Evolutionary conservation across 2,797 vertebrate species (phyloP), one percentile per base, ranked within the genome.

Genomic region (Gila robusta): DNA sequence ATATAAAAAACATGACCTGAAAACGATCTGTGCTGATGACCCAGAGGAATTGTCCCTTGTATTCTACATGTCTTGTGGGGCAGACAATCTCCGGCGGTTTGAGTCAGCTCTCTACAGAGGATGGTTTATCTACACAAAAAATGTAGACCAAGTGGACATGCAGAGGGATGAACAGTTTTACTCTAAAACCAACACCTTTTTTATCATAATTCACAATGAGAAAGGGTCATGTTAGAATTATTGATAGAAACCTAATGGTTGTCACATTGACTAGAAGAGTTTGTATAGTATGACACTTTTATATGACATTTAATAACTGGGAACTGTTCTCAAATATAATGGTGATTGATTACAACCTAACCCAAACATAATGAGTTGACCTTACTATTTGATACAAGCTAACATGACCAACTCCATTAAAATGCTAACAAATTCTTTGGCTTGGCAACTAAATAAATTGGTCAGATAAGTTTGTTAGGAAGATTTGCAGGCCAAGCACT

Each of bases 11-110:
- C 17, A 82, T 7, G 90, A 28, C 11, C 92, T 96, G 89, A 86
- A 44, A 85, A 81, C 49, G 5, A 96, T 96, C 89, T 93, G 88
- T 10, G 88, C 32, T 70, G 90, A 12, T 0, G 94, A 96, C 14
- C 66, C 88, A 19, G 41, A 1, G 7, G 37, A 83, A 41, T 90
- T 95, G 76, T 87, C 93, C 0, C 96, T 93, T 69, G 88, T 96
- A 79, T 96, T 96, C 91, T 96, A 94, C 92, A 96, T 96, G 95
- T 94, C 91, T 69, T n/a, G 67, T 0, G 56, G 80, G 5, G n/a
- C 0, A 2, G 79, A 87, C 0, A 47, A 23, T 0, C 39, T 66
- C n/a, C 88, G 86, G 0, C 91, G 4, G 5, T 96, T 96, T 67
- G 95, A 96, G 88, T 96, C 96, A 0, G 95, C 90, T 6, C 87